Base-by-base conservation (phyloP, 2,888 invertebrate species). In the Hipparchia sbordonii region DNA sequence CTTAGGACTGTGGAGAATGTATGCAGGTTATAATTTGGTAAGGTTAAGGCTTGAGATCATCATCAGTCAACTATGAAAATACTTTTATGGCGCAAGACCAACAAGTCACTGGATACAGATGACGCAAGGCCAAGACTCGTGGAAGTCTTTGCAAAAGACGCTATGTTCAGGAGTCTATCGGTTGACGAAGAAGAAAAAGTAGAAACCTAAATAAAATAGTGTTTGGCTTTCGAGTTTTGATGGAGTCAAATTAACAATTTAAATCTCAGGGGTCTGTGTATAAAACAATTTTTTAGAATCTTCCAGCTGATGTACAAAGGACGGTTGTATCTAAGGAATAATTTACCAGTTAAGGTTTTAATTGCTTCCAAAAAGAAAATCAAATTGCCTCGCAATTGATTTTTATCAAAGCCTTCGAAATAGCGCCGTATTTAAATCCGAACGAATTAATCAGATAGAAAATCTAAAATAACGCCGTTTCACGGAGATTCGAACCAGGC, bases 381-480 rank as follows among this genome's bases (percentile, higher is more conserved):
- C 12, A 65, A 65, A 65, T 65, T 65, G 65, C 51, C 60, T n/a
- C 48, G 60, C 60, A 69, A 69, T 57, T 61, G 69, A 61, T 69
- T 69, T 63, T 67, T 57, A 13, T 61, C 51, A 69, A 69, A 69
- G 52, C 61, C 8, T 39, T n/a, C 8, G 60, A 61, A 52, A 51
- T 51, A 3, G n/a, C 60, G 33, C 13, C 61, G 61, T 23, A 23
- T 45, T 69, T 57, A 33, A 70, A 70, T 56, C 13, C 51, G 13
- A 12, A 33, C 54, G 70, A 70, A 63, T 63, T 70, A 70, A 70
- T 70, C 63, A 70, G 70, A 54, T 70, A 70, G 70, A 70, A 70
- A 70, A 70, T 70, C 70, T 70, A 63, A 70, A 70, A 70, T 70
- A 70, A 62, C 70, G 63, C 62, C 70, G 56, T 62, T 70, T 63